Evolutionary conservation across 2,113 vertebrate species (phyloP), one percentile per base, ranked within the genome.

Genomic region (Albula goreensis): DNA sequence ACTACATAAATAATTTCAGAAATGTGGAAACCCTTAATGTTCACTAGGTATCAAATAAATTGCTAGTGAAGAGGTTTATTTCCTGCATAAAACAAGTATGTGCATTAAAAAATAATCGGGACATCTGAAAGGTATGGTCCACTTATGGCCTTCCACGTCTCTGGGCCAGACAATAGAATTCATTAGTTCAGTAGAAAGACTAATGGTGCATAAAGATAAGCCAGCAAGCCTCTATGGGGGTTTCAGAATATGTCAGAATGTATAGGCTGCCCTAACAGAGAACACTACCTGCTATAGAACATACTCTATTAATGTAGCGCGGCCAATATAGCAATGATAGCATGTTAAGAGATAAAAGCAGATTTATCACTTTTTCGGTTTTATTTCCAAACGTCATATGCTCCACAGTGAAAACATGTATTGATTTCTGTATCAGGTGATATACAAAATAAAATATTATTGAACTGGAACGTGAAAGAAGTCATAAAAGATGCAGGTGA

Each of bases 191-290:
- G 77, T 51, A 19, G 22, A 25, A 74, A 82, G 49, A 63, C 53
- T 66, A 86, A 86, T 50, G 74, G 13, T 79, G n/a, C 57, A 81
- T 49, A 81, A 22, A 85, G 83, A 60, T 83, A 84, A 84, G 48
- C 63, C 22, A 12, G 83, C 19, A 48, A 84, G 10, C 7, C 19
- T 51, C 78, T 78, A 57, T 78, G 52, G 31, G 84, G 52, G 78
- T 56, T 57, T 50, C 63, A 80, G 70, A 51, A 50, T 66, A 63
- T 41, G 7, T 81, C 79, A 63, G 49, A 52, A 84, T 41, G 63
- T 84, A 84, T 84, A 77, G 66, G 19, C 17, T 50, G 17, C 15
- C 52, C 13, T 70, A 0, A 50, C 41, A 51, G 48, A 48, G 8
- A 50, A 22, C 63, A n/a, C 63, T 25, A 31, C n/a, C 25, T 15